Base-by-base conservation (phyloP, 2,888 invertebrate species). In the Ischnus inquisitorius region DNA sequence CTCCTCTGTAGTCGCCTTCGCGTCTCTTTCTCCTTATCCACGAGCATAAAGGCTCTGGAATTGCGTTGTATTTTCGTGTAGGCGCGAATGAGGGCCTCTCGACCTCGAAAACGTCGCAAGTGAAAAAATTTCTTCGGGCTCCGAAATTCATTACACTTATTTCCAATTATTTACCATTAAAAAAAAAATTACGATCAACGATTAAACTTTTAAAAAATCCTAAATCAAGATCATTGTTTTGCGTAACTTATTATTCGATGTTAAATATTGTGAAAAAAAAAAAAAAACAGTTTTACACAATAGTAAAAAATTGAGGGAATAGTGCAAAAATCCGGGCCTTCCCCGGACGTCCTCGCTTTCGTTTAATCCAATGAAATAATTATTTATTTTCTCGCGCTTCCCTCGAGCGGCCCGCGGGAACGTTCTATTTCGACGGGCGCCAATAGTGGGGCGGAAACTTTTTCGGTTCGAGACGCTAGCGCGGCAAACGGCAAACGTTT, bases 401-500 rank as follows among this genome's bases (percentile, higher is more conserved):
- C 46, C 78, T 68, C 43, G 34, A 8, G 14, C 39, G 22, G 74
- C 62, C 76, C 80, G 74, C 82, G 62, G 64, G 39, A n/a, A 39
- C 41, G 71, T 62, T 83, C 83, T 83, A 76, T 85, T 80, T 80
- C 78, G 74, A 83, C 60, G 57, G 57, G 28, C 14, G 14, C 28
- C 67, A 48, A 34, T 62, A 74, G 74, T 65, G 68, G 69, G 79
- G 51, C 71, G 65, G n/a, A 72, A 65, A 89, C 67, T 71, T 71
- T 79, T 69, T 72, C 51, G 68, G 60, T 28, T 25, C 57, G 57
- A 57, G 57, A 57, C 54, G 71, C 65, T 65, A 77, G 79, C 76
- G 68, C 69, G 75, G 65, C 51, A 75, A 69, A 62, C 65, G 48
- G 69, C 65, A 68, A 83, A 77, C 25, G 88, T 87, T 86, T 92